Conservation (phyloP, 2,113 vertebrate species). For the Nanorana parkeri region DNA sequence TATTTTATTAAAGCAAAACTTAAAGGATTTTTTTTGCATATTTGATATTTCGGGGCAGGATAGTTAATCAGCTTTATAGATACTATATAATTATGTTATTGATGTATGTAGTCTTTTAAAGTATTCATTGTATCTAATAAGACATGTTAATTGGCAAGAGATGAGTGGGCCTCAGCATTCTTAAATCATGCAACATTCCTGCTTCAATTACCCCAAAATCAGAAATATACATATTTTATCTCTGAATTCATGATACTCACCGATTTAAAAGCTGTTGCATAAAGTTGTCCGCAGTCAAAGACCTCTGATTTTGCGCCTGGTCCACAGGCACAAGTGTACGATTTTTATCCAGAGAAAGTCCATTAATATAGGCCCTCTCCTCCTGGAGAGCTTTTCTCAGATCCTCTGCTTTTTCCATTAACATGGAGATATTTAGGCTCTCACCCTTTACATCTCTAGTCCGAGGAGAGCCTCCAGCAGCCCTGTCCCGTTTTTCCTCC, state of each 20-base stretch:
- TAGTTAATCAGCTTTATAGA: too few species aligned
- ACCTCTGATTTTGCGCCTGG: slow-evolving; percentile 71
- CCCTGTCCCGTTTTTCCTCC: slow-evolving; percentile 62
- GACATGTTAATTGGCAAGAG: too few species aligned
- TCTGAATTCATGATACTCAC: slow-evolving; percentile 68
- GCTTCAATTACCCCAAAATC: too few species aligned
- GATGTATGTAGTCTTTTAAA: too few species aligned
- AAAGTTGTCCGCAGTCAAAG: slow-evolving; percentile 87
- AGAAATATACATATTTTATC: too few species aligned
- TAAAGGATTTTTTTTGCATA: too few species aligned
- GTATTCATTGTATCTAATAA: too few species aligned
- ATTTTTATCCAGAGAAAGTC: slow-evolving; percentile 79
- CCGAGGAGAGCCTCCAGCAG: slow-evolving; percentile 76
- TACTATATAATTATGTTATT: too few species aligned
- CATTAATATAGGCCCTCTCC: slow-evolving; percentile 87
- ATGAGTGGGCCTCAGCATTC: too few species aligned
- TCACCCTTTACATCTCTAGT: slow-evolving; percentile 81
- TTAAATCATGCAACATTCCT: too few species aligned
- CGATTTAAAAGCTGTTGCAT: slow-evolving; percentile 97
- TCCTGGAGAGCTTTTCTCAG: slow-evolving; percentile 91
- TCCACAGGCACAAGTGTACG: slow-evolving; percentile 78
- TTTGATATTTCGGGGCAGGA: too few species aligned
- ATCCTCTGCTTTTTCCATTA: slow-evolving; percentile 96
- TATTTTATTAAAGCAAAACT: too few species aligned
- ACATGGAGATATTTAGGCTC: slow-evolving; percentile 92